Evolutionary conservation across 2,797 vertebrate species (phyloP), one percentile per base, ranked within the genome.

Genomic region (Tadarida brasiliensis): DNA sequence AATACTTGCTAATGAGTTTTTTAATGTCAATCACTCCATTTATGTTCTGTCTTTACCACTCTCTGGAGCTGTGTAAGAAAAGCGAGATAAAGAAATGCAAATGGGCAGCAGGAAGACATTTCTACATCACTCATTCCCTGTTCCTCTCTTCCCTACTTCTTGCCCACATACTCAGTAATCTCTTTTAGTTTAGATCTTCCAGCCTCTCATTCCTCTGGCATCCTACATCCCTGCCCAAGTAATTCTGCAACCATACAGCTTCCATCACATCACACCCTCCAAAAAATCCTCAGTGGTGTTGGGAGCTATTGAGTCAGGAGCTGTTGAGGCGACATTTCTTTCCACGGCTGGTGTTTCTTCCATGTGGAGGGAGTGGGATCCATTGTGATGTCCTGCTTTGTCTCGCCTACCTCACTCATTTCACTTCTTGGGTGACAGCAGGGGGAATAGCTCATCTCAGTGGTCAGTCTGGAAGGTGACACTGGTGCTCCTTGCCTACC

Each of bases 331-430:
- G 3, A 22, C 47, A 19, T 44, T 61, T 59, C 54, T 76, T 28
- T 61, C 30, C 11, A 20, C 67, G 67, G 39, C 24, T 30, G 14
- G 7, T n/a, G 26, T 33, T n/a, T 33, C 28, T 14, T 11, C 61
- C 10, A 20, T 0, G 0, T 5, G 15, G 7, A 20, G 0, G 15
- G 47, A 9, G 1, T 20, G 6, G 12, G 67, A 33, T 44, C 71
- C 26, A 16, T 19, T 28, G 24, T 7, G 39, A 44, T 3, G 4
- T 16, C 73, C 44, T 44, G 11, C 14, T 44, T 77, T 33, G 0
- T 33, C 22, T 35, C 5, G 5, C 30, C 11, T 3, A 7, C 5
- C 20, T 86, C n/a, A 15, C 12, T 47, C 63, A 4, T 44, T 74
- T 22, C 67, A 87, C 20, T 33, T 54, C 54, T 28, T 47, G 9